Conservation (phyloP, 2,888 invertebrate species). For the Erpobdella octoculata region DNA sequence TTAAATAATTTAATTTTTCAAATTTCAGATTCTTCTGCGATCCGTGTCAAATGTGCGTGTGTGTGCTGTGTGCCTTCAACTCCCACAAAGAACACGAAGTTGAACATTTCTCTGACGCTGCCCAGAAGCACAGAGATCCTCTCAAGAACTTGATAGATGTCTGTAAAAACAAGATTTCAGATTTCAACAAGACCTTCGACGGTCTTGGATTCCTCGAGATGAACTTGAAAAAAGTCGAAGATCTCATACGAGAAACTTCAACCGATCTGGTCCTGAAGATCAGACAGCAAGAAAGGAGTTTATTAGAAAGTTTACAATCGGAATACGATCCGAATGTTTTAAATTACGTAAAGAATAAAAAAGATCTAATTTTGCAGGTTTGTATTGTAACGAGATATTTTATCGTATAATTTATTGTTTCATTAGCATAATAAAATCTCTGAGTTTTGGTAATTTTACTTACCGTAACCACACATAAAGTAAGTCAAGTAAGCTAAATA, state of each 20-base stretch:
- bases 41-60: constrained; percentile 49
- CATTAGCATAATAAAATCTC: too few species aligned
- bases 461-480: too few species aligned
- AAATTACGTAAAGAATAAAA: constrained; percentile 43
- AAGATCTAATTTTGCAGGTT: constrained; percentile 35
- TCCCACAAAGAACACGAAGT: constrained; percentile 49
- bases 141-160: constrained; percentile 20
- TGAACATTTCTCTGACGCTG: constrained; percentile 47
- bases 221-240: constrained; percentile 44
- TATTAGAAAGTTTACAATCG: constrained; percentile 44
- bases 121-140: constrained; percentile 40
- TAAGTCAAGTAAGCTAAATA: too few species aligned
- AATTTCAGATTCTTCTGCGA: constrained; percentile 42
- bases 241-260: constrained; percentile 46
- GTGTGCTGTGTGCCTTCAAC: constrained; percentile 50
- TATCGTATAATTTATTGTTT: too few species aligned
- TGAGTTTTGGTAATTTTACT: too few species aligned
- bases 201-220: constrained; percentile 44
- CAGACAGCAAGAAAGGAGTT: constrained; percentile 40
- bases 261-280: constrained; percentile 42
- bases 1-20: not conserved
- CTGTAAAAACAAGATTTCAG: constrained; percentile 38
- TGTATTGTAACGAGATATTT: too few species aligned
- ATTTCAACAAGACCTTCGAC: constrained; percentile 42
- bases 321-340: constrained; percentile 43